Conservation (phyloP, 2,888 invertebrate species). For the Acanthococcus lagerstroemiae region DNA sequence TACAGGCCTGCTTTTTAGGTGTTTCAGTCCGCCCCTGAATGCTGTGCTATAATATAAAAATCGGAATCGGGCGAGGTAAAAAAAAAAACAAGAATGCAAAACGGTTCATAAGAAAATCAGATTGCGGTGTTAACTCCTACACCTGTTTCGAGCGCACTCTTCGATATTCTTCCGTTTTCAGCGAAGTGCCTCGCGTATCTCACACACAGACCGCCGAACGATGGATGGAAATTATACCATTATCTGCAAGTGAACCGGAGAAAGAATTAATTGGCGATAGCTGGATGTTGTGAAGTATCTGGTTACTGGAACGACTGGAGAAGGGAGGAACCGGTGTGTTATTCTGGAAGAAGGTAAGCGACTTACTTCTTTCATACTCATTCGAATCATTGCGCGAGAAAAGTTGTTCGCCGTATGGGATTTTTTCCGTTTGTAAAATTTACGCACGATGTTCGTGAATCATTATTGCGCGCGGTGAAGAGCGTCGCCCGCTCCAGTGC, state of each 20-base stretch:
- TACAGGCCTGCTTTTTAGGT: too few species aligned
- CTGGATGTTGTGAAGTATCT: constrained; percentile 28
- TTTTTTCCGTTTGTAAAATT: not conserved
- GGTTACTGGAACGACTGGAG: constrained; percentile 31
- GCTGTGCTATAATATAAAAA: too few species aligned
- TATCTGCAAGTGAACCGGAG: constrained; percentile 26
- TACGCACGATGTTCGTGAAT: not conserved
- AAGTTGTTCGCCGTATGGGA: not conserved
- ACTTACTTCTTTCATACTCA: constrained; percentile 19
- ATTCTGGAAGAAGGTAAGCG: constrained; percentile 17
- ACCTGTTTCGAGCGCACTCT: too few species aligned
- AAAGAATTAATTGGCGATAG: constrained; percentile 30
- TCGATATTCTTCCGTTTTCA: too few species aligned
- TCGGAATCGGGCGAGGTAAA: too few species aligned
- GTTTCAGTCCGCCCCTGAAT: too few species aligned
- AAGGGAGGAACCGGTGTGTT: constrained; percentile 25
- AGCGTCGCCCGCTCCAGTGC: not conserved
- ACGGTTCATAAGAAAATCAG: too few species aligned
- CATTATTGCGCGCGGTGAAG: not conserved
- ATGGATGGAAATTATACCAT: constrained; percentile 20
- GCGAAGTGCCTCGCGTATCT: too few species aligned
- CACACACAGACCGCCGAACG: too few species aligned
- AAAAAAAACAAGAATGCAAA: too few species aligned
- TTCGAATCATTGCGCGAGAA: constrained; percentile 17
- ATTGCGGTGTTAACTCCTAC: too few species aligned